Conservation (phyloP, 2,888 invertebrate species). For the Chrysomela aeneicollis region DNA sequence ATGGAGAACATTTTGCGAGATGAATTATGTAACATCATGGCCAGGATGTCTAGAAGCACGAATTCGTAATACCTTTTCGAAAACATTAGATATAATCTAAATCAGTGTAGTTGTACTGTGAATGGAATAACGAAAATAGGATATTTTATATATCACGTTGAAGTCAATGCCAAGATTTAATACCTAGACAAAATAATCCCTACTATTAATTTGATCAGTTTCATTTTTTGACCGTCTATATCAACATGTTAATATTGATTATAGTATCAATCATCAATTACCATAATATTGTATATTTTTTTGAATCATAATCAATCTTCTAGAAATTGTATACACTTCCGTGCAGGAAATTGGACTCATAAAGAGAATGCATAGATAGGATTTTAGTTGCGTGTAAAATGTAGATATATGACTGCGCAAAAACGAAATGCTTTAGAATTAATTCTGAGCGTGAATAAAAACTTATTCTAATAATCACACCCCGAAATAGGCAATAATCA, state of each 20-base stretch:
- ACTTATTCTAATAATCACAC: not conserved
- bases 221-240: too few relatives aligned
- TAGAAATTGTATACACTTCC: not conserved
- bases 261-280: too few relatives aligned
- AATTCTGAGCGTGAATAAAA: not conserved
- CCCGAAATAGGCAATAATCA: not conserved
- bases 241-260: too few relatives aligned
- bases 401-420: not conserved
- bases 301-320: not conserved
- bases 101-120: too few relatives aligned
- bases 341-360: not conserved
- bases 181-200: too few relatives aligned
- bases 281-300: too few relatives aligned
- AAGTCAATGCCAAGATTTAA: too few relatives aligned
- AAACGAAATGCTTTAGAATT: not conserved
- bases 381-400: not conserved
- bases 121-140: too few relatives aligned
- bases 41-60: not conserved
- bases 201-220: too few relatives aligned
- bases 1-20: not conserved
- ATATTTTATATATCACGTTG: too few relatives aligned
- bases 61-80: not conserved
- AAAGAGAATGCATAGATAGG: too few relatives aligned
- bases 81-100: not conserved
- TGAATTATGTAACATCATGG: not conserved